Percentiles rank a stretch among this genome's conserved stretches.
Evolutionary conservation across 2,888 invertebrate genomes (phyloP).

Genomic region (Eupithecia pulchellata): DNA sequence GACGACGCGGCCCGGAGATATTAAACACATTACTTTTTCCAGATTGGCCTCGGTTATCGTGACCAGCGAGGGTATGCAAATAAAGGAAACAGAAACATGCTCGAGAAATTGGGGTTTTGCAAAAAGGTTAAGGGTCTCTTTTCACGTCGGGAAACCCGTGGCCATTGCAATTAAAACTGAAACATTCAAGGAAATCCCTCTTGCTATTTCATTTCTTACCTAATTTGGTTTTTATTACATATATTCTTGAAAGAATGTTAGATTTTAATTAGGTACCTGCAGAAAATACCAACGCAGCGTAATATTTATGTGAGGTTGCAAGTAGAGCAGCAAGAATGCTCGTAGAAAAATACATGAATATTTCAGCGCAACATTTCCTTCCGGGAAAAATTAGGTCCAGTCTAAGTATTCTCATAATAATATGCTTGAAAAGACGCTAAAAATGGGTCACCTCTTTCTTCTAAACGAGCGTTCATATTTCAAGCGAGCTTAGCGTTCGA

Average conservation of each 20-base stretch:
- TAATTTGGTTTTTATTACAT: conserved; percentile 22
- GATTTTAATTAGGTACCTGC: conserved; percentile 22
- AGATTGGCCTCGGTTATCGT: conserved; percentile 54
- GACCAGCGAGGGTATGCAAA: conserved; percentile 51
- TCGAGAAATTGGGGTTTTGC: conserved; percentile 47
- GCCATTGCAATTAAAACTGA: conserved; percentile 43
- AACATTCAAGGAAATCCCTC: conserved; percentile 37
- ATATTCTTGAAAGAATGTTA: conserved; percentile 18
- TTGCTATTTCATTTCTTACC: conserved; percentile 28
- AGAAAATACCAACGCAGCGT: conserved; percentile 16
- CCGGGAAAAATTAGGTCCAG: conserved; percentile 14
- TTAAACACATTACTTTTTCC: conserved; percentile 50
- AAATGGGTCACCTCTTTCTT: conserved; percentile 33
- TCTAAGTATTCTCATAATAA: conserved; percentile 16
- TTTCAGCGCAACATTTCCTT: conserved; percentile 19
- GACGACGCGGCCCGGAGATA: conserved; percentile 51
- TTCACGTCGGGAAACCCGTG: conserved; percentile 39
- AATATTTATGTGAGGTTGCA: conserved; percentile 22
- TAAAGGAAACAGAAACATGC: conserved; percentile 52
- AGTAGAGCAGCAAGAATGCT: conserved; percentile 19
- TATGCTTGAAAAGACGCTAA: conserved; percentile 23
- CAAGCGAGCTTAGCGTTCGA: conserved; percentile 26
- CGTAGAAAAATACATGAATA: conserved; percentile 17
- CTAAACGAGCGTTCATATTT: conserved; percentile 28
- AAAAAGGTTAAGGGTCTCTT: conserved; percentile 49